Conservation (phyloP, 2,888 invertebrate genomes). For the Matsumyia berberina region DNA sequence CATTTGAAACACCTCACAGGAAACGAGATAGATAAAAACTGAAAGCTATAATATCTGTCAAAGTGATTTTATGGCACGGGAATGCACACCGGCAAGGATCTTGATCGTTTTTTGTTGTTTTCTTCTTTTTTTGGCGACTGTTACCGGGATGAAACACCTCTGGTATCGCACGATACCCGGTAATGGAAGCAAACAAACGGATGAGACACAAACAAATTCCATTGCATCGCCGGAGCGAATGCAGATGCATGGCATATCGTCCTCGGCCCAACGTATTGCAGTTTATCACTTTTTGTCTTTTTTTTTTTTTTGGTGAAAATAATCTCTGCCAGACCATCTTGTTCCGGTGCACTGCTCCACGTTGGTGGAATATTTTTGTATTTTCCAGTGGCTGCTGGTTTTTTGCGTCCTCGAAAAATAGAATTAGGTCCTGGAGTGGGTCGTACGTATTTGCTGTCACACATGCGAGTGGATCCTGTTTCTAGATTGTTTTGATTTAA, state of each 20-base stretch:
- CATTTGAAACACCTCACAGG: constrained; percentile 26
- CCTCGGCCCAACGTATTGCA: constrained; percentile 27
- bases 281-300: constrained; percentile 60
- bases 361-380: constrained; percentile 35
- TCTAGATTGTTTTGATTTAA: too few relatives aligned
- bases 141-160: constrained; percentile 54
- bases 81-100: constrained; percentile 10
- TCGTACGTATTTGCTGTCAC: too few relatives aligned
- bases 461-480: too few relatives aligned
- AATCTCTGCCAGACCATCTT: constrained; percentile 46
- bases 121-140: constrained; percentile 31
- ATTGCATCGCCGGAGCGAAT: constrained; percentile 45
- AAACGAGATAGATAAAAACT: constrained; percentile 30
- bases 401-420: constrained; percentile 3
- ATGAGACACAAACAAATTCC: constrained; percentile 18
- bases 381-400: constrained; percentile 27
- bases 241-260: constrained; percentile 60
- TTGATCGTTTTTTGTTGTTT: constrained; percentile 34
- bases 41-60: constrained; percentile 52
- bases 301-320: constrained; percentile 29
- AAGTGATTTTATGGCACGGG: constrained; percentile 49
- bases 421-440: background rate
- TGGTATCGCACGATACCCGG: constrained; percentile 1
- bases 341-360: constrained; percentile 35
- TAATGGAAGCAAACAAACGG: background rate